Evolutionary conservation across 2,797 vertebrate species (phyloP).

Genomic region (Lacerta viridis): DNA sequence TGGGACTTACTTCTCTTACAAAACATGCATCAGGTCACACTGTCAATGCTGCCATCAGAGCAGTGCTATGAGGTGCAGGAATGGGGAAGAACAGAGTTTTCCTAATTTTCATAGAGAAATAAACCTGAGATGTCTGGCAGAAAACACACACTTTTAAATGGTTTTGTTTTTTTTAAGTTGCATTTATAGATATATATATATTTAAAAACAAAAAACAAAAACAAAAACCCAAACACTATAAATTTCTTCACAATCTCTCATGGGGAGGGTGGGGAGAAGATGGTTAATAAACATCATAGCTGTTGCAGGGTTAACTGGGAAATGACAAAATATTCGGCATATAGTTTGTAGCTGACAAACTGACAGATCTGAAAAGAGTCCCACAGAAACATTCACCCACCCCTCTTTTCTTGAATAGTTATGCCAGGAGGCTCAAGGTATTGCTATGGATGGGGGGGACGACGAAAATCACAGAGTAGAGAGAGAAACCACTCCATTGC

Average conservation of each 20-base stretch:
- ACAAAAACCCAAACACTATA: slow-evolving; percentile 44
- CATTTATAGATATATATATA: slow-evolving; percentile 42
- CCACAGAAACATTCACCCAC: slow-evolving; percentile 49
- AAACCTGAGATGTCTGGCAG: background rate
- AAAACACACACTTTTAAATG: background rate
- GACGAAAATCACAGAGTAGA: too few relatives aligned
- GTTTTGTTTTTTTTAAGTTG: background rate
- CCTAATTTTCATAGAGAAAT: slow-evolving; percentile 30
- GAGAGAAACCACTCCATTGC: too few relatives aligned
- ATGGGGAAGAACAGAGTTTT: slow-evolving; percentile 30
- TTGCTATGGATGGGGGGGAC: too few relatives aligned
- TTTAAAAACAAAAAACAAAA: too few relatives aligned
- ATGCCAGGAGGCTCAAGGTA: background rate
- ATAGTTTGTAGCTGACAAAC: slow-evolving; percentile 61
- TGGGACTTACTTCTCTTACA: too few relatives aligned
- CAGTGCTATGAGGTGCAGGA: background rate
- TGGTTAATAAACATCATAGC: background rate
- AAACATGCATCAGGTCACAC: too few relatives aligned
- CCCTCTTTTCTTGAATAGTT: slow-evolving; percentile 52
- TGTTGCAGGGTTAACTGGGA: slow-evolving; percentile 16
- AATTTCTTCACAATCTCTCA: slow-evolving; percentile 60
- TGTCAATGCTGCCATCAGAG: background rate
- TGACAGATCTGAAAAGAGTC: slow-evolving; percentile 59
- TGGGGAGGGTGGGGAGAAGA: background rate
- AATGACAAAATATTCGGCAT: slow-evolving; percentile 59